These are phyloP conservation scores for Malurus cyaneus DNA, from an alignment of 2,113 vertebrate genomes.

Conservation along the genomic window DNA sequence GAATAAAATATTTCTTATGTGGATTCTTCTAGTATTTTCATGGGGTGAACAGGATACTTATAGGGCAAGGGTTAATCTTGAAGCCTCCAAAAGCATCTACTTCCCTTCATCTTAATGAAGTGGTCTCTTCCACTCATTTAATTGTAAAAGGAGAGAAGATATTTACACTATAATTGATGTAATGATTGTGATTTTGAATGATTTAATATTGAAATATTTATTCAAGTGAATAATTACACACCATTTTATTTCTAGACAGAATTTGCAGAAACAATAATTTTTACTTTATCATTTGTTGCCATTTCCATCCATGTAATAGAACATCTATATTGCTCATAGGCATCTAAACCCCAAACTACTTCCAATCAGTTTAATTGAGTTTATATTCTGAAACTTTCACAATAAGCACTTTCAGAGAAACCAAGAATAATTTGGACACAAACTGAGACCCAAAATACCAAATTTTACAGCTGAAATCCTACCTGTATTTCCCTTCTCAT, in stretches of 20 bases:
- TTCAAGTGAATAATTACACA: not conserved
- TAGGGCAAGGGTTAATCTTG: not conserved
- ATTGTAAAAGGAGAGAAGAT: not conserved
- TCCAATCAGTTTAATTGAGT: not conserved
- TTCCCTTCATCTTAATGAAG: not conserved
- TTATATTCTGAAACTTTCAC: not conserved
- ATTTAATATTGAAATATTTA: not conserved
- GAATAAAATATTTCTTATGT: not conserved
- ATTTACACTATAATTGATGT: not conserved
- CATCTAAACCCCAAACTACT: not conserved
- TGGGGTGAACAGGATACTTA: not conserved
- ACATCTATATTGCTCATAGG: not conserved
- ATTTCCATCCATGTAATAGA: not conserved
- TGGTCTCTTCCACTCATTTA: not conserved
- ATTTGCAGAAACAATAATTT: not conserved
- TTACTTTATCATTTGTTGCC: not conserved
- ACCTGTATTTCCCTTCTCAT: conserved; percentile 91
- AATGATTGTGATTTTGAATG: not conserved
- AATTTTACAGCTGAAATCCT: not conserved
- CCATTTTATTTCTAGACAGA: not conserved
- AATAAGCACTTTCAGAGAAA: conserved; percentile 1
- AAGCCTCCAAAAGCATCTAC: not conserved
- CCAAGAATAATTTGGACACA: not conserved
- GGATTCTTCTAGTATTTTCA: not conserved
- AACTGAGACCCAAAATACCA: not conserved